Evolutionary conservation across 2,113 vertebrate genomes (phyloP).

Genomic region (Austrofundulus limnaeus): DNA sequence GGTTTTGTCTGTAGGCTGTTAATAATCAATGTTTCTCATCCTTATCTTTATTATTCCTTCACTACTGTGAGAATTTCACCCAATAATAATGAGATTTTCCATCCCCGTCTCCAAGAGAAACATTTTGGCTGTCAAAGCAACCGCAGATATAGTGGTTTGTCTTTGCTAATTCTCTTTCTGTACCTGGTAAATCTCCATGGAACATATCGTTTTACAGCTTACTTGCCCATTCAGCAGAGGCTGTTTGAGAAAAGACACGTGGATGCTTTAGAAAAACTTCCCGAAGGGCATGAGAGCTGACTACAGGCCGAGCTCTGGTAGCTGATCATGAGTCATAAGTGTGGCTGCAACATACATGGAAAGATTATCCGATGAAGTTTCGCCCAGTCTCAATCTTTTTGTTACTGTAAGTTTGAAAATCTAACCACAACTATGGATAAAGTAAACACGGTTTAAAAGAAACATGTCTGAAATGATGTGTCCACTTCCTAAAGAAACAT

Average conservation of each 20-base stretch:
- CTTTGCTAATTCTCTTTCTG: conserved; percentile 33
- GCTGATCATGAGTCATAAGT: conserved; percentile 18
- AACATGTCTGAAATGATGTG: background rate
- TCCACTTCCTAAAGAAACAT: background rate
- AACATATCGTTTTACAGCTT: conserved; percentile 53
- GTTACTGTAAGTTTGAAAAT: conserved; percentile 2
- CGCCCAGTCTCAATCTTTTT: conserved; percentile 23
- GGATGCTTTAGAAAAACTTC: conserved; percentile 28
- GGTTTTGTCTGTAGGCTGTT: conserved; percentile 39
- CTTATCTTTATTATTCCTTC: conserved; percentile 56
- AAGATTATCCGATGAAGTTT: conserved; percentile 32
- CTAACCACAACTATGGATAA: conserved; percentile 15
- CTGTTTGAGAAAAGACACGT: conserved; percentile 30
- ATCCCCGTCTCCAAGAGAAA: conserved; percentile 53
- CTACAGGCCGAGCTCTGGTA: conserved; percentile 27
- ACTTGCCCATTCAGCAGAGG: conserved; percentile 19
- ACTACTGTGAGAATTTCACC: conserved; percentile 40
- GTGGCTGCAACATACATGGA: conserved; percentile 5
- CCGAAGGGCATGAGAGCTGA: conserved; percentile 26
- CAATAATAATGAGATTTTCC: conserved; percentile 54
- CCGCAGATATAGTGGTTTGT: conserved; percentile 43
- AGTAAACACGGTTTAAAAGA: conserved; percentile 2
- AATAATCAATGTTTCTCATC: conserved; percentile 53
- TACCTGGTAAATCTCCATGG: conserved; percentile 51
- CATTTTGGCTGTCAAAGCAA: conserved; percentile 20